phyloP scores from a whole-genome alignment of 2,888 invertebrate species.

The Drosophila peninsularis region DNA sequence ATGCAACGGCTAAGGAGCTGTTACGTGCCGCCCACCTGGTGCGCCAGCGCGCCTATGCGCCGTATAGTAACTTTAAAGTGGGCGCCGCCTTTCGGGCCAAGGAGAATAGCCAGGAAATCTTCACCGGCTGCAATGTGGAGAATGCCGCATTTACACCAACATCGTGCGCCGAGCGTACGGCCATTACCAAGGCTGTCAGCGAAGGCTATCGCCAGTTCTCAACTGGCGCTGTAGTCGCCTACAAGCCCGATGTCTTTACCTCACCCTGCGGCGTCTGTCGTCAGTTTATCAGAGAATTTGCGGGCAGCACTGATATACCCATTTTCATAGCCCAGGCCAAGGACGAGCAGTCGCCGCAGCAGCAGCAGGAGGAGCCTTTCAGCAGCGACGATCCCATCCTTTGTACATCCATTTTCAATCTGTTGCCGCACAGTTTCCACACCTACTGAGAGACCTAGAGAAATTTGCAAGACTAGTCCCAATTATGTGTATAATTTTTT shows the following conservation, averaged over 20 bases:
- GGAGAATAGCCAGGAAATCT: slow-evolving; percentile 87
- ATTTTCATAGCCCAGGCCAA: slow-evolving; percentile 90
- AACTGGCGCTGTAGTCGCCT: slow-evolving; percentile 90
- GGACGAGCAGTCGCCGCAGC: slow-evolving; percentile 39
- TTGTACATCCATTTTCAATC: slow-evolving; percentile 82
- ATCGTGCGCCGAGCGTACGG: slow-evolving; percentile 95
- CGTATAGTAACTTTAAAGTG: slow-evolving; percentile 95
- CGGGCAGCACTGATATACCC: slow-evolving; percentile 87
- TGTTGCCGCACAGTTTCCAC: slow-evolving; percentile 80
- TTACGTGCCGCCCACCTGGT: slow-evolving; percentile 87
- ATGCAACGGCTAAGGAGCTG: slow-evolving; percentile 84
- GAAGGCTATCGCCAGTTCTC: slow-evolving; percentile 91
- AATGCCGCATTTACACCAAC: slow-evolving; percentile 91
- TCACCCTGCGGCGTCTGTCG: slow-evolving; percentile 96
- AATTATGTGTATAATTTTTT: not conserved
- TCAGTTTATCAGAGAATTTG: slow-evolving; percentile 92
- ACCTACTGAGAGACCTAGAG: slow-evolving; percentile 32
- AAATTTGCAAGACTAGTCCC: slow-evolving; percentile 20
- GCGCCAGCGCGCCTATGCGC: slow-evolving; percentile 89
- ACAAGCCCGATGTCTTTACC: slow-evolving; percentile 88
- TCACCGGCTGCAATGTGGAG: slow-evolving; percentile 96
- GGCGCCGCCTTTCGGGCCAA: slow-evolving; percentile 92
- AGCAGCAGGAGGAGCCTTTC: slow-evolving; percentile 43
- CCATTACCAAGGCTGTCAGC: slow-evolving; percentile 92
- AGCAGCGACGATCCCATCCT: slow-evolving; percentile 64